Evolutionary conservation across 2,888 invertebrate species (phyloP), one percentile per base, ranked within the genome.

Genomic region (Muschampia staudingeri): DNA sequence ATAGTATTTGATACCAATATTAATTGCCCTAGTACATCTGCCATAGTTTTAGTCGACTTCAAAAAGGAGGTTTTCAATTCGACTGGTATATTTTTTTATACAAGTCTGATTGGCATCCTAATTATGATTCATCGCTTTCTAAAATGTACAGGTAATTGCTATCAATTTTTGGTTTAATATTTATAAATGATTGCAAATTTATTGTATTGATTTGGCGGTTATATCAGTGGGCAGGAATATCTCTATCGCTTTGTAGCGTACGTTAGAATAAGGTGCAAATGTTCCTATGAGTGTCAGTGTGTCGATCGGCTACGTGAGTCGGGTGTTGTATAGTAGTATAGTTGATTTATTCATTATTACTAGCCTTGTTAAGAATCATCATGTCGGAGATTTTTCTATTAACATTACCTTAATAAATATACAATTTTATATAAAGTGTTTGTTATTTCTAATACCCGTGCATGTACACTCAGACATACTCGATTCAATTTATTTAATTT

Each of bases 221-320:
- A 65, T 37, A 44, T 56, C 30, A 65, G 25, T 76, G 30, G 16
- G 67, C 34, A 34, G n/a, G 14, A 70, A 9, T 40, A 40, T 40
- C 40, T 70, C 34, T 67, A 16, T 67, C 67, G 67, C 37, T 11
- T 65, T 67, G 61, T 61, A 67, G 67, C 14, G 40, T 40, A 40
- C 16, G 65, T 76, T 94, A 94, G 93, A 89, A 85, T 96, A 96
- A 95, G 96, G 96, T 95, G 95, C 94, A 96, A 96, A 97, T 96
- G 96, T 97, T 97, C 96, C 96, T 97, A 97, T 95, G 95, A 93
- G 93, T 95, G 95, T 94, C 90, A 93, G 93, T 92, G 88, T 89
- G 88, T 89, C 85, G 81, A 85, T 88, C 87, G 85, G 89, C 88
- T 88, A 80, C 76, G 77, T 65, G 69, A n/a, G 69, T 52, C 70